These are phyloP conservation scores for Dromius quadrimaculatus DNA, from an alignment of 2,888 invertebrate genomes.

Conservation along the genomic window DNA sequence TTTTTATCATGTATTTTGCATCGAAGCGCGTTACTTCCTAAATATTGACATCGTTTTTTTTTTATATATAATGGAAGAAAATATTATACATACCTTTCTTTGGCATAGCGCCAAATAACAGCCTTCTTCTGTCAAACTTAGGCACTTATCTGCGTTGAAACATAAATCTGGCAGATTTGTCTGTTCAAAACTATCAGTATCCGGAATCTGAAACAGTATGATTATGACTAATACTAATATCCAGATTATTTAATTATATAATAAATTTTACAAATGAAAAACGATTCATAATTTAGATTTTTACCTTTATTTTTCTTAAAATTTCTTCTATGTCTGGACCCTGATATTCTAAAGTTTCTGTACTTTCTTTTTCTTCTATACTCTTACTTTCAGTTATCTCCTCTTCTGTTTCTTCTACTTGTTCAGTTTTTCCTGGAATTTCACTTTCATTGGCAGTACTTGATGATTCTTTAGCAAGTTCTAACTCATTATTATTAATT, in stretches of 20 bases:
- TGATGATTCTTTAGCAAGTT: conserved; percentile 13
- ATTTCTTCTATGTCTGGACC: conserved; percentile 53
- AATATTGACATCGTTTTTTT: conserved; percentile 42
- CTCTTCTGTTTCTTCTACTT: conserved; percentile 52
- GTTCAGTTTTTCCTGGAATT: conserved; percentile 44
- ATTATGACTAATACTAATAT: conserved; percentile 52
- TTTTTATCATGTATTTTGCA: conserved; percentile 85
- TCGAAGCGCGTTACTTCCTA: conserved; percentile 81
- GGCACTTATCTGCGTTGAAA: conserved; percentile 68
- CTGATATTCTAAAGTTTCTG: no score
- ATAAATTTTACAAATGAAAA: neutral
- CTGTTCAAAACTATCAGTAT: conserved; percentile 78
- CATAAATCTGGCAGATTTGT: conserved; percentile 73
- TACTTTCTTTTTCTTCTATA: conserved; percentile 53
- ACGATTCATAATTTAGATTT: neutral
- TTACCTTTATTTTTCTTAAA: conserved; percentile 57
- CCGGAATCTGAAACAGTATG: conserved; percentile 71
- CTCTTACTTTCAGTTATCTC: conserved; percentile 8
- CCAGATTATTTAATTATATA: conserved; percentile 18
- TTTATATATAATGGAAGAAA: neutral
- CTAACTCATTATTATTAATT: conserved; percentile 61
- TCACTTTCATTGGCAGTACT: neutral
- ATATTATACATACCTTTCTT: conserved; percentile 45
- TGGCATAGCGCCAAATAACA: conserved; percentile 77
- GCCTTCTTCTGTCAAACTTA: conserved; percentile 69